Evolutionary conservation across 2,797 vertebrate genomes (phyloP), one percentile per base, ranked within the genome.

Genomic region (Pteronotus mesoamericanus): DNA sequence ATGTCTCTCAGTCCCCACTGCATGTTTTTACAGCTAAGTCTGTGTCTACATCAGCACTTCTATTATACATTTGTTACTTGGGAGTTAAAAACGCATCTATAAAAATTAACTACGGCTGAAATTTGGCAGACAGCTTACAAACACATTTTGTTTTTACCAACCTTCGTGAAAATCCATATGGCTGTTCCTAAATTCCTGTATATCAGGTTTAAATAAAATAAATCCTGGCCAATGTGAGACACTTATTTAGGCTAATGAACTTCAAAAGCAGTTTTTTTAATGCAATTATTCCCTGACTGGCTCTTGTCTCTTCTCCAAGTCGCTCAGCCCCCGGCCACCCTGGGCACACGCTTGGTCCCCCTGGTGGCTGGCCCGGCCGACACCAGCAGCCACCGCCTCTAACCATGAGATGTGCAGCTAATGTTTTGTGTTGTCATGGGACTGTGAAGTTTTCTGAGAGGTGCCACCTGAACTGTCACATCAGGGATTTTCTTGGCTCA

Each of bases 51-150:
- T 92, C 72, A 97, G 91, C 46, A n/a, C 39, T 94, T 96, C 82
- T 96, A 94, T 83, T 94, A 79, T 21, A 46, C 77, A 88, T 94
- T 96, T 96, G 86, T 69, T 93, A 94, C 86, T 89, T 72, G 94
- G 88, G 51, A 96, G 29, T 95, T 96, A 91, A 95, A 95, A 94
- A 51, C 83, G 91, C 88, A 85, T 79, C 95, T 71, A 94, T 72
- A 96, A 96, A 97, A 97, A 95, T 97, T 96, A 95, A 97, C 74
- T 91, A 83, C 94, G 94, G 85, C 87, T 94, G 55, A 96, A 95
- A 85, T 68, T 95, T 94, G 96, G 95, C 95, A 89, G 77, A 69
- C 75, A 79, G 64, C 83, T 96, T 86, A 96, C 78, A 92, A 97
- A 71, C 86, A 94, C 88, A 97, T 95, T 97, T 96, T 96, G 72